Evolutionary conservation across 2,888 invertebrate genomes (phyloP), one percentile per base, ranked within the genome.

Genomic region (Rotaria magnacalcarata): DNA sequence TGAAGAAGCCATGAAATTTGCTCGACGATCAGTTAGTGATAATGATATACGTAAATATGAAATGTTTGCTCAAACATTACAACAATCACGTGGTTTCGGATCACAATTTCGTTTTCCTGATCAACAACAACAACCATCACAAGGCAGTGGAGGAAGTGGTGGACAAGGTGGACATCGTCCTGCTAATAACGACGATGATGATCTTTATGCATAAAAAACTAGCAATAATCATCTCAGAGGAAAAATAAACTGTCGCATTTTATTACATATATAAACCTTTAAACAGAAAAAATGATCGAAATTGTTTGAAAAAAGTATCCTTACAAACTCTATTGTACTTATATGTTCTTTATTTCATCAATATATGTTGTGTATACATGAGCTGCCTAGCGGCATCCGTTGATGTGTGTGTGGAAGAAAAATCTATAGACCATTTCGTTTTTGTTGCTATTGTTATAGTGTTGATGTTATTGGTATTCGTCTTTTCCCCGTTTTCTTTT

Each of bases 41-140:
- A 97, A 97, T 92, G 99, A 99, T 92, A 98, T 99, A 91, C 94
- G 98, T 91, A 99, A 99, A 93, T 99, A 99, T 92, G 99, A 99
- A 93, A 99, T 99, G 98, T 99, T 99, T 93, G 96, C 99, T 90
- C 98, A 99, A 93, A 99, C 99, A 88, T 93, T 99, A 90, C 99
- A 99, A 92, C 99, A 99, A 93, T 96, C 96, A 89, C 94, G 99
- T 91, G 99, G 99, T 88, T 98, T 99, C 92, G 92, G 92, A 43
- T 84, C 84, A 27, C 80, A 80, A 84, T 86, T 86, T 80, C 84
- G 84, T 54, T 84, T 80, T 41, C 75, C 75, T 41, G 75, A 80
- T 24, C 75, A 80, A 47, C 75, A 80, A n/a, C 75, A 80, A 80
- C 75, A 80, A 80, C 75, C 75, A 80, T 80, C 75, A 24, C 75